phyloP scores from a whole-genome alignment of 2,113 vertebrate species.

The Malurus elegans region DNA sequence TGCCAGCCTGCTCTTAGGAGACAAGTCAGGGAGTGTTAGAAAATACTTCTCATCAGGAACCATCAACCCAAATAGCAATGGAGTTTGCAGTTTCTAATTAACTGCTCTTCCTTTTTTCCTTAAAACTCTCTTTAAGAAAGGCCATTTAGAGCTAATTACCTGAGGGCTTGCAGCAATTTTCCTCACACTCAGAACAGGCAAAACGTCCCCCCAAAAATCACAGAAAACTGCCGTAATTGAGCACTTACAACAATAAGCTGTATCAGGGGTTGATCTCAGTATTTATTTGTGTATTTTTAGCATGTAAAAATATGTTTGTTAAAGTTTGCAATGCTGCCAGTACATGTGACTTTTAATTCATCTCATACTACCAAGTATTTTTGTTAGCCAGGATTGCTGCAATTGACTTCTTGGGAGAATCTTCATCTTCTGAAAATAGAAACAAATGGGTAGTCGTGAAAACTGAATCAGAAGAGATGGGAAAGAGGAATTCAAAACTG shows the following conservation, averaged over 20 bases:
- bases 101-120: background rate
- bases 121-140: background rate
- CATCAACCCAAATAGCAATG: background rate
- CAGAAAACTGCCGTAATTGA: background rate
- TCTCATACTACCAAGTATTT: background rate
- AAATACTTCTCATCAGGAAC: background rate
- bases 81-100: background rate
- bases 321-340: background rate
- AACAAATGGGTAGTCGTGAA: background rate
- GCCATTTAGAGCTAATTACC: background rate
- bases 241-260: background rate
- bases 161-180: background rate
- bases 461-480: background rate
- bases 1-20: background rate
- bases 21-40: background rate
- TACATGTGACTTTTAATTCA: background rate
- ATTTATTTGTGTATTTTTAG: conserved; percentile 8
- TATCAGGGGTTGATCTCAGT: background rate
- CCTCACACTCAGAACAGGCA: background rate
- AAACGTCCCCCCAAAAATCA: background rate
- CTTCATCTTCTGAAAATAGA: conserved; percentile 25
- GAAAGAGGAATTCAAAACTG: background rate
- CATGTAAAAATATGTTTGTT: background rate
- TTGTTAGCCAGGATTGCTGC: background rate
- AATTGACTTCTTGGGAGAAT: background rate